phyloP scores from a whole-genome alignment of 2,113 vertebrate genomes.

The Alexandromys fortis region DNA sequence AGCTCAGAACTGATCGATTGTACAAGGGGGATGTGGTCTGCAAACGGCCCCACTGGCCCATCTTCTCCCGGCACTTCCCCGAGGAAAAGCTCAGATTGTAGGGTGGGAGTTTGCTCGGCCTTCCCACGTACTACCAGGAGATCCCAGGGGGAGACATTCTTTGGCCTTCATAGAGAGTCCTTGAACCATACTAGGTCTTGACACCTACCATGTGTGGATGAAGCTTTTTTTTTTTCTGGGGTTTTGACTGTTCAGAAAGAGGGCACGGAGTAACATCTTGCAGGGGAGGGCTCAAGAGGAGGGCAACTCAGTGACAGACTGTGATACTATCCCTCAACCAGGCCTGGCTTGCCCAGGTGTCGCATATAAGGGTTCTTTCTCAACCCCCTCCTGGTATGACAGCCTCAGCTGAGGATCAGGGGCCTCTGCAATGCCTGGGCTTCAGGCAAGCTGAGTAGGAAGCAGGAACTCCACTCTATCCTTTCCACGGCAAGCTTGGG shows the following conservation, averaged over 20 bases:
- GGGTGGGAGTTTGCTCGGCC: background rate
- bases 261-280: background rate
- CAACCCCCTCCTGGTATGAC: background rate
- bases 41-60: background rate
- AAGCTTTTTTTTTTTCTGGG: background rate
- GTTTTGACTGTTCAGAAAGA: background rate
- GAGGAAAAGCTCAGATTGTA: background rate
- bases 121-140: background rate
- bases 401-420: background rate
- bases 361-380: background rate
- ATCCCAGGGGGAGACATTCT: background rate
- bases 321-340: background rate
- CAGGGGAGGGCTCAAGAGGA: background rate
- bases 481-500: too few species aligned
- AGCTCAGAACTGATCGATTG: background rate
- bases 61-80: background rate
- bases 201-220: background rate
- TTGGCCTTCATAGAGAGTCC: background rate
- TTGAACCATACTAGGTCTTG: too few species aligned
- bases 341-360: background rate
- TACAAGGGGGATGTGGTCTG: fast-evolving
- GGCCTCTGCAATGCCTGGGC: background rate
- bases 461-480: too few species aligned
- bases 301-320: background rate
- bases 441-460: background rate